phyloP scores from a whole-genome alignment of 2,113 vertebrate genomes.

The Recurvirostra avosetta region DNA sequence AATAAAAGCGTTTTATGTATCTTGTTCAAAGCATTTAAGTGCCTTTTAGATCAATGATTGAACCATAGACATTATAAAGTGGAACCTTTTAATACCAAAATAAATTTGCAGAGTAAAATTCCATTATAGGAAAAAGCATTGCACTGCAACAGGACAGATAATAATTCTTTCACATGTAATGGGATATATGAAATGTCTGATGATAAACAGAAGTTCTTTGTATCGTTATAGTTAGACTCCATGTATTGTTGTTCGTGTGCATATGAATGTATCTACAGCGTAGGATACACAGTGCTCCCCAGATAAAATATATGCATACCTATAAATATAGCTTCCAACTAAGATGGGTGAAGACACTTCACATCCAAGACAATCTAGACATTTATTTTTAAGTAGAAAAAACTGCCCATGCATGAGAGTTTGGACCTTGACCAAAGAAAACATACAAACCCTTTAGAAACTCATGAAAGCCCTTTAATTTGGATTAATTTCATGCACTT shows the following conservation, averaged over 20 bases:
- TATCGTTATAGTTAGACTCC: background rate
- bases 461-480: constrained; percentile 29
- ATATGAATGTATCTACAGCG: background rate
- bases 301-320: constrained; percentile 1
- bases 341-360: background rate
- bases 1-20: constrained; percentile 80
- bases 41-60: constrained; percentile 83
- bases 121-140: constrained; percentile 75
- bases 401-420: background rate
- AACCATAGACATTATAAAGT: constrained; percentile 80
- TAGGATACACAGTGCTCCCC: background rate
- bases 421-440: constrained; percentile 49
- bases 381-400: background rate
- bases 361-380: background rate
- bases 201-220: constrained; percentile 77
- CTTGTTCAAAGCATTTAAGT: constrained; percentile 82
- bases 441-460: constrained; percentile 2
- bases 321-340: constrained; percentile 2
- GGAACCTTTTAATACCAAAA: constrained; percentile 81
- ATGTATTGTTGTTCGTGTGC: background rate
- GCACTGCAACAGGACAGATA: constrained; percentile 74
- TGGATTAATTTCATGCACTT: constrained; percentile 41
- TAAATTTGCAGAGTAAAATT: constrained; percentile 78
- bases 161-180: constrained; percentile 76
- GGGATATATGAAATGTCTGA: constrained; percentile 76